Base-by-base conservation (phyloP, 1,140 invertebrate species). In the Sweltsa coloradensis region DNA sequence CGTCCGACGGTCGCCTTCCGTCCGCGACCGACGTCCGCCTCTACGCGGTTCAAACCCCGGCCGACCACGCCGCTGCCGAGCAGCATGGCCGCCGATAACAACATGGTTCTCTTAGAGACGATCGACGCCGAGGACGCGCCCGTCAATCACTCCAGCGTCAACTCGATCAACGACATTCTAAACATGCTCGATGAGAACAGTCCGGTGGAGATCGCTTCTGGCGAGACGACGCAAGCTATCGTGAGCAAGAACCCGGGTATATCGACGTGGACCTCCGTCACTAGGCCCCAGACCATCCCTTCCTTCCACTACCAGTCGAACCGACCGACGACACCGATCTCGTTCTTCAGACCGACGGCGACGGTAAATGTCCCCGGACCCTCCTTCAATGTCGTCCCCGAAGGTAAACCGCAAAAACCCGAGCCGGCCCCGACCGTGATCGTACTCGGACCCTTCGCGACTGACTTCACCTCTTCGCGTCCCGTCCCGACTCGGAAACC, bases 401-500 rank as follows among this genome's bases (percentile, higher is more conserved):
- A 49, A 64, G 19, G 34, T 39, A 13, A 13, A 50, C 43, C 16
- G 19, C 22, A 26, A 23, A 41, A 48, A 37, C 45, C 71, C 3
- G 74, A 69, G 47, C 78, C 78, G 9, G 78, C 79, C 6, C 82
- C 81, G 5, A 83, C 81, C 0, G 74, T 85, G 0, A 85, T 85
- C 21, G 79, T 84, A 13, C 56, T 85, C 3, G 74, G 75, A 9
- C 74, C 74, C 0, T 51, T 73, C 0, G 64, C 59, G 14, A 5
- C 59, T 74, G 19, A 77, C 75, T 14, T 76, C 65, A 22, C 74
- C 76, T 25, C 79, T 1, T n/a, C n/a, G n/a, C n/a, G n/a, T n/a
- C n/a, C n/a, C n/a, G n/a, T n/a, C n/a, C n/a, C n/a, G n/a, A n/a
- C n/a, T n/a, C n/a, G n/a, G n/a, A n/a, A n/a, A n/a, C n/a, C n/a